Base-by-base conservation (phyloP, 2,113 vertebrate genomes). In the Phyllostomus hastatus region DNA sequence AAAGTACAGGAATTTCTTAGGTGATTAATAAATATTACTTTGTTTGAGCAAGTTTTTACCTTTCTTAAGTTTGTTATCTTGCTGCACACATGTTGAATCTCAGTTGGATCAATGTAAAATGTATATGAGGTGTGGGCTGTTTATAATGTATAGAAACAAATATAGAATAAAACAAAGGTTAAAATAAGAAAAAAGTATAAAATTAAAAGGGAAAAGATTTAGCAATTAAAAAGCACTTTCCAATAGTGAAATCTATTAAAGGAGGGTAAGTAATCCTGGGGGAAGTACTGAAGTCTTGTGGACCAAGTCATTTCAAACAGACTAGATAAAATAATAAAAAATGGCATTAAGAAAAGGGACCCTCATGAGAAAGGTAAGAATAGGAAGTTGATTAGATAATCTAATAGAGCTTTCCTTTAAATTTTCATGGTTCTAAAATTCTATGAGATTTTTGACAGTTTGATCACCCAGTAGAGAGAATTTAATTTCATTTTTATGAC, bases 401-500 rank as follows among this genome's bases (percentile, higher is more conserved):
- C 73, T 89, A 97, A 97, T 52, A 87, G 75, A 93, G 70, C 66
- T 88, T 4, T 89, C 81, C 73, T 83, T 96, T 93, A 95, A 52
- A 93, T 96, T 70, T 97, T 46, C 33, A 46, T 95, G 95, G 86
- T 90, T 95, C 79, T 96, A 92, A 96, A 93, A 90, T 96, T 97
- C 66, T 90, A 33, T 91, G 91, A 95, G 48, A 78, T 33, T 94
- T 97, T 84, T 82, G 89, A 84, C 82, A 94, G 79, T 81, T 93
- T 97, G 75, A 85, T 95, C 75, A 95, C 83, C 78, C 94, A 88
- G 59, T 33, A 31, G 92, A 97, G 95, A 96, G 76, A 91, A 9
- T 81, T 97, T 72, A 92, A 96, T 97, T 96, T 97, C 28, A 92
- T 88, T 97, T 96, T 97, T 90, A 97, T 96, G 91, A 79, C 67